Evolutionary conservation across 2,797 vertebrate genomes (phyloP).

Genomic region (Phyllotis vaccarum): DNA sequence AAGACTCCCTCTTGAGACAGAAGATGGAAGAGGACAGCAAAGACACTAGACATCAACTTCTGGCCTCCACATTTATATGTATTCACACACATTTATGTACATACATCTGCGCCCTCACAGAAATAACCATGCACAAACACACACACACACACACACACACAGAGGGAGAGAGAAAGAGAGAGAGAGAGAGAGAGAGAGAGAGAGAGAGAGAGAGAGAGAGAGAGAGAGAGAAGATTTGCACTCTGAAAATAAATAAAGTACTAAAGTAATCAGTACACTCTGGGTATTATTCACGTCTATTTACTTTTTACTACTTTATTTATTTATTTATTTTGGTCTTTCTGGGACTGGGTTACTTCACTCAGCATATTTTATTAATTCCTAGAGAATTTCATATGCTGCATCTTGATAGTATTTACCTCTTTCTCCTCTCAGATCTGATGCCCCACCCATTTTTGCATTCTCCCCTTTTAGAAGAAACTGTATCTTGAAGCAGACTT

Average conservation of each 20-base stretch:
- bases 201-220: neutral
- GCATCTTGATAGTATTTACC: neutral
- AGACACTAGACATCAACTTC: neutral
- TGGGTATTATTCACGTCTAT: neutral
- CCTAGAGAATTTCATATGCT: neutral
- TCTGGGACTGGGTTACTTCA: neutral
- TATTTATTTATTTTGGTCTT: neutral
- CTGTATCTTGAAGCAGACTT: neutral
- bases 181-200: neutral
- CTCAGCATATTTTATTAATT: neutral
- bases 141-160: neutral
- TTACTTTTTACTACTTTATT: neutral
- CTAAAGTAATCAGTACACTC: neutral
- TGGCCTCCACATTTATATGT: no score
- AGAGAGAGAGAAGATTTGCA: neutral
- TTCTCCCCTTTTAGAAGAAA: neutral
- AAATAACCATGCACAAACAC: neutral
- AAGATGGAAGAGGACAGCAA: neutral
- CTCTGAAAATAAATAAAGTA: no score
- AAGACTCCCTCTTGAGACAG: neutral
- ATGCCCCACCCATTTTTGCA: neutral
- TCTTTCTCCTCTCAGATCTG: neutral
- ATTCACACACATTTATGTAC: neutral
- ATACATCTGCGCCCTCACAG: neutral
- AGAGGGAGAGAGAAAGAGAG: neutral